Evolutionary conservation across 2,797 vertebrate species (phyloP), one percentile per base, ranked within the genome.

Genomic region (Pteropus rufus): DNA sequence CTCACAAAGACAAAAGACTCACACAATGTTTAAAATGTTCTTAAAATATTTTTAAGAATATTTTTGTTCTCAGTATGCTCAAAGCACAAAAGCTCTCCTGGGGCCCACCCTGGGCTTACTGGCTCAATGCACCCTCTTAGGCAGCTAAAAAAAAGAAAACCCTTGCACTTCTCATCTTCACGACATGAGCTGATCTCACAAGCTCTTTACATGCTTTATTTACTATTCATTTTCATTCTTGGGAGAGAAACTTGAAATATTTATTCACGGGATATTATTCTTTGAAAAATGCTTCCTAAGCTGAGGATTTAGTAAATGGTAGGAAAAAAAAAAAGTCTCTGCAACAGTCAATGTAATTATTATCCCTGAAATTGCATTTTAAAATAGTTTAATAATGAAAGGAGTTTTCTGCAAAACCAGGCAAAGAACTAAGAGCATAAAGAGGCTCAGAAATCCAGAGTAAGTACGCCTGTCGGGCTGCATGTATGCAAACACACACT

Each of bases 241-340:
- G 80, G 79, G 97, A 98, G 87, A 97, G 73, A 97, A 98, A 95
- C 26, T 92, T 98, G 93, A 98, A 98, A 98, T 97, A 98, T 97
- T 98, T 98, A 98, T 98, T 97, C 81, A 98, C 1, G 82, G 76
- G 56, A 92, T 97, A 95, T 97, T 97, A 89, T 98, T 98, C 96
- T 98, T 97, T 49, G 56, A 96, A 98, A 97, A 97, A 95, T 92
- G 75, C 83, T 97, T 95, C 80, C 4, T 31, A 62, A 95, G 89
- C 77, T 58, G 89, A 94, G 92, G 81, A 69, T 95, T 94, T 94
- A 65, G 49, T 98, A 98, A 98, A 97, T 73, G 64, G 11, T 62
- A 95, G 36, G 10, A 60, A 18, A 6, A 5, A 46, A 94, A 94
- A 91, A 86, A 44, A 60, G 69, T 94, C 76, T 94, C 14, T 0